Evolutionary conservation across 2,113 vertebrate species (phyloP), one percentile per base, ranked within the genome.

Genomic region (Mobula birostris): DNA sequence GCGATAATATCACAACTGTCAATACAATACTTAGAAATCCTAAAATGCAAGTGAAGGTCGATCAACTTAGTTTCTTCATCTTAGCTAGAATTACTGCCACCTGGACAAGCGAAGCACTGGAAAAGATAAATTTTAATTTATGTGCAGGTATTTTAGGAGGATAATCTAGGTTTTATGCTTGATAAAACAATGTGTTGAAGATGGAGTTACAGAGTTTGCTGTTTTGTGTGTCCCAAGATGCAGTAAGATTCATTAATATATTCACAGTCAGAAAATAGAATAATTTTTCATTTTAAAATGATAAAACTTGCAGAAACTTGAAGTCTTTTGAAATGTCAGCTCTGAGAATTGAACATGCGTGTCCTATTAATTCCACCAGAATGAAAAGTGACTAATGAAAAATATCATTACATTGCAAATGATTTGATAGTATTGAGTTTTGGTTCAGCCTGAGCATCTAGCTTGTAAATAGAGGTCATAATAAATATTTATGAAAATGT

Each of bases 401-500:
- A 90, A 90, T 68, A 90, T 90, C 29, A 90, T 90, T 90, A 66
- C n/a, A 36, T 36, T 90, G 85, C 29, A 90, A 90, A 90, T 90
- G 14, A 88, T 66, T 88, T 63, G 14, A 88, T 88, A 66, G 12
- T 32, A 88, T 66, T 66, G 85, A 68, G 85, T 90, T 63, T 66
- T 66, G 5, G 61, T 32, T 90, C 85, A 66, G 61, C 85, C 63
- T 90, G 85, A 63, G 85, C 61, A 90, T 90, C 58, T 7, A n/a
- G 63, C 85, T 90, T 90, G 85, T 61, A 90, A 90, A 90, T 90
- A 32, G 85, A 90, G n/a, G 85, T 90, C 27, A 32, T n/a, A 21
- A 90, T 90, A 90, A 90, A 90, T 90, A 90, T 90, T 66, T 90
- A 90, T 90, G 85, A 90, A 90, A 90, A 68, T 90, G 85, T 66